Base-by-base conservation (phyloP, 2,113 vertebrate species). In the Melanerpes formicivorus region DNA sequence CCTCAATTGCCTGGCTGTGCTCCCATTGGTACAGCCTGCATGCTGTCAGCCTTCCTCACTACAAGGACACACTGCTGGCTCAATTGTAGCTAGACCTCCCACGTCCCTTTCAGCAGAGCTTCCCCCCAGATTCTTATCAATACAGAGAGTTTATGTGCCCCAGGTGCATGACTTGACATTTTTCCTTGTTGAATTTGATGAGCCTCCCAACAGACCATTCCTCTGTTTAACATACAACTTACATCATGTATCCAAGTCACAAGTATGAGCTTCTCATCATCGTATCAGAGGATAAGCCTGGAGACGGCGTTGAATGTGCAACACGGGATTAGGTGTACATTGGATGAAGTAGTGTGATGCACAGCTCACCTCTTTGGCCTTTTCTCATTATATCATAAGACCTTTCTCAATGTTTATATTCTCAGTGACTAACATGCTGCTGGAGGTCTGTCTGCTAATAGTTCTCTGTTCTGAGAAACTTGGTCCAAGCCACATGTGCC, bases 151-250 rank as follows among this genome's bases (percentile, higher is more conserved):
- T 81, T 8, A 42, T 6, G 42, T 40, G 32, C 34, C 76, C 73
- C 76, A 90, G 80, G 69, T 90, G 70, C 62, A 88, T 75, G 88
- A 78, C 76, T 63, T 62, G 58, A 71, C 80, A 80, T 93, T 88
- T 93, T 84, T 90, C 90, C 63, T 90, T 62, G 54, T 22, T 83
- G 80, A 83, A 90, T 91, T 54, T 90, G 87, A 87, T 74, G 56
- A 90, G 62, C 73, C 29, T 91, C 80, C 54, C 6, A 5, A 58
- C 18, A 37, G 80, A 72, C 62, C 73, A 72, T 72, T 75, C 62
- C 54, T 69, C 92, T 84, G 34, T 92, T 95, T 95, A 95, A 93
- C 94, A 89, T 82, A 84, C 63, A 93, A 72, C 75, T 95, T 84
- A 9, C 11, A 67, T 58, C 85, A 88, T 84, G 93, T 88, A 95